These are phyloP conservation scores for Stegodyphus mimosarum DNA, from an alignment of 1,140 invertebrate genomes.

Conservation along the genomic window DNA sequence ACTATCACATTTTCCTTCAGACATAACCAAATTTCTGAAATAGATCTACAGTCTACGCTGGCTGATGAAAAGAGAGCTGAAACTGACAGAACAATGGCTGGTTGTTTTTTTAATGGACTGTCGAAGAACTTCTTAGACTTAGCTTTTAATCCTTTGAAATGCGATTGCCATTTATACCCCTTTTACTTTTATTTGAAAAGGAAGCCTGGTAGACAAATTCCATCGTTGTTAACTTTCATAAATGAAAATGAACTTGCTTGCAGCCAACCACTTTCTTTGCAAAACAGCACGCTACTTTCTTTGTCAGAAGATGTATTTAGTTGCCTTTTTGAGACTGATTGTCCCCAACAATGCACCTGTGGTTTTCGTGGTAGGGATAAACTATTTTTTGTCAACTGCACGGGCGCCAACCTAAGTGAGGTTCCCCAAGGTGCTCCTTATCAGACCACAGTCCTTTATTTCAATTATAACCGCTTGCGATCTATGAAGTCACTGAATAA, in stretches of 20 bases:
- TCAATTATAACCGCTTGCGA: conserved; percentile 21
- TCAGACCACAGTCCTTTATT: conserved; percentile 32
- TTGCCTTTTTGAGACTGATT: conserved; percentile 19
- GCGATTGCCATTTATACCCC: conserved; percentile 22
- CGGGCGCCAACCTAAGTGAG: not conserved
- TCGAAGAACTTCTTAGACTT: conserved; percentile 43
- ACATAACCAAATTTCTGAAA: conserved; percentile 36
- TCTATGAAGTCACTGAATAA: conserved; percentile 13
- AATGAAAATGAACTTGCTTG: not conserved
- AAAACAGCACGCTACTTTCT: not conserved
- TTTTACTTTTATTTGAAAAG: conserved; percentile 7
- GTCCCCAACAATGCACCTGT: conserved; percentile 37
- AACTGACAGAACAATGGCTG: not conserved
- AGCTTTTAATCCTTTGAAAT: conserved; percentile 31
- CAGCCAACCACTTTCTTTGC: not conserved
- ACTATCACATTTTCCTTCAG: conserved; percentile 43
- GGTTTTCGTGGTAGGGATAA: conserved; percentile 29
- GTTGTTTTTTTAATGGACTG: conserved; percentile 34
- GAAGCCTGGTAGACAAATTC: not conserved
- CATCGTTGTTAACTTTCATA: not conserved
- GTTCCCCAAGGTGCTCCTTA: not conserved
- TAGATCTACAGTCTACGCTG: not conserved
- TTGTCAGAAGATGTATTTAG: conserved; percentile 33
- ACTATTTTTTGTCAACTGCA: conserved; percentile 33
- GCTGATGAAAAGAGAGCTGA: conserved; percentile 4